Evolutionary conservation across 2,888 invertebrate species (phyloP), one percentile per base, ranked within the genome.

Genomic region (Philhelius pedissequus): DNA sequence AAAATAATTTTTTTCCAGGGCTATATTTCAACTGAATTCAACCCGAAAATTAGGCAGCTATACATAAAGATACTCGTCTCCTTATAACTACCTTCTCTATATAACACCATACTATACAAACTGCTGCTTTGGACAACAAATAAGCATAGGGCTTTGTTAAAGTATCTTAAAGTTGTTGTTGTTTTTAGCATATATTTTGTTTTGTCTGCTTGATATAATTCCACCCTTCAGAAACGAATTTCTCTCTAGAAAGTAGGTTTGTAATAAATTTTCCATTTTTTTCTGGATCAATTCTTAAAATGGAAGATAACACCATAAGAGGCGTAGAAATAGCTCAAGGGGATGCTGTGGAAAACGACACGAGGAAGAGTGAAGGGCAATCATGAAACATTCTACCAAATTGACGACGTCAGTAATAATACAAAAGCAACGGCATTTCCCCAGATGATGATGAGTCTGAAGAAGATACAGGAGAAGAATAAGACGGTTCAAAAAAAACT

Each of bases 291-390:
- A 76, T 80, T 84, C 84, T 71, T 75, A 80, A 84, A 84, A 84
- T 84, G 84, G 84, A 84, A 80, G 84, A 84, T 80, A 80, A 80
- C 80, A 80, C 84, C 75, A n/a, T n/a, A 70, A 64, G 43, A 80
- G 70, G 68, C 74, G 66, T 68, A 71, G 27, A 35, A 52, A 68
- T 52, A 84, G 62, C 45, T 74, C 30, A 22, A 64, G 64, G 64
- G 62, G 48, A 32, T 27, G 30, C n/a, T n/a, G n/a, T 20, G 13
- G 83, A 52, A 54, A 52, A 35, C 50, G 66, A 45, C 1, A 25
- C 6, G 45, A 60, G 50, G 54, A 40, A 82, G 43, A 69, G 45
- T 45, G 71, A 73, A 27, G 8, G 56, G 40, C 13, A 50, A 35
- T 52, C 38, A 58, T 52, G 81, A 73, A 79, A 58, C 50, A 69